Percentiles rank a stretch among this genome's conserved stretches.
phyloP scores from a whole-genome alignment of 1,140 invertebrate genomes.

The Drosophila bocqueti region DNA sequence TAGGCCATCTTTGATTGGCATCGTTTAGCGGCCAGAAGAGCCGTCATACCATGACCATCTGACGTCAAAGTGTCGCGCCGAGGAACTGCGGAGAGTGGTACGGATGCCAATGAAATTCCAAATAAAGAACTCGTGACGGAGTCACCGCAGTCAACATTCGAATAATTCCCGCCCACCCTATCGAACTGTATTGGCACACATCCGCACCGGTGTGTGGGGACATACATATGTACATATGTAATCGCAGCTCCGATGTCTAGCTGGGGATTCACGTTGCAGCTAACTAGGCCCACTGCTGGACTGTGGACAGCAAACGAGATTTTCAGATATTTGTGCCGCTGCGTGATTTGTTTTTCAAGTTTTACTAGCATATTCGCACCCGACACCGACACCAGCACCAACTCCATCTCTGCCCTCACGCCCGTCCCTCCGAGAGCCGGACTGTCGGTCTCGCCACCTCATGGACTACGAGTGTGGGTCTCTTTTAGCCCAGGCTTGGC shows the following conservation, averaged over 20 bases:
- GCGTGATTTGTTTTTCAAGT: slow-evolving; percentile 60
- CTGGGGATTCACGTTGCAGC: slow-evolving; percentile 16
- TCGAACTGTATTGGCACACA: slow-evolving; percentile 6
- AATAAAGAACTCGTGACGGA: slow-evolving; percentile 22
- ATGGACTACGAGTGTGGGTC: slow-evolving; percentile 4
- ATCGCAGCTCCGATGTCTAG: slow-evolving; percentile 7
- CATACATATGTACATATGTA: slow-evolving; percentile 13
- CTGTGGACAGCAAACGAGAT: slow-evolving; percentile 36
- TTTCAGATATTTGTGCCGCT: slow-evolving; percentile 27
- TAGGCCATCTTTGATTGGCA: slow-evolving; percentile 21
- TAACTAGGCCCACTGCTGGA: slow-evolving; percentile 29
- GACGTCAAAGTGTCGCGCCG: slow-evolving; percentile 39
- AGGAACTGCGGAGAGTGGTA: slow-evolving; percentile 17
- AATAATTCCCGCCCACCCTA: slow-evolving; percentile 16
- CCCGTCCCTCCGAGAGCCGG: slow-evolving; percentile 11
- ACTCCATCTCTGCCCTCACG: not conserved
- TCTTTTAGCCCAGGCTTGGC: slow-evolving; percentile 22
- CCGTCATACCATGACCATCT: slow-evolving; percentile 50
- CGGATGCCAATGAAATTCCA: slow-evolving; percentile 1
- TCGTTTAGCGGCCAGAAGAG: slow-evolving; percentile 20
- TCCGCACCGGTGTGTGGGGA: slow-evolving; percentile 7
- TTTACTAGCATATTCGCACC: slow-evolving; percentile 35
- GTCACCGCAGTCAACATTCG: not conserved
- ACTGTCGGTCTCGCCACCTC: slow-evolving; percentile 21
- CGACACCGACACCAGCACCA: slow-evolving; percentile 1